Conservation (phyloP, 2,113 vertebrate species). For the Falcunculus frontatus region DNA sequence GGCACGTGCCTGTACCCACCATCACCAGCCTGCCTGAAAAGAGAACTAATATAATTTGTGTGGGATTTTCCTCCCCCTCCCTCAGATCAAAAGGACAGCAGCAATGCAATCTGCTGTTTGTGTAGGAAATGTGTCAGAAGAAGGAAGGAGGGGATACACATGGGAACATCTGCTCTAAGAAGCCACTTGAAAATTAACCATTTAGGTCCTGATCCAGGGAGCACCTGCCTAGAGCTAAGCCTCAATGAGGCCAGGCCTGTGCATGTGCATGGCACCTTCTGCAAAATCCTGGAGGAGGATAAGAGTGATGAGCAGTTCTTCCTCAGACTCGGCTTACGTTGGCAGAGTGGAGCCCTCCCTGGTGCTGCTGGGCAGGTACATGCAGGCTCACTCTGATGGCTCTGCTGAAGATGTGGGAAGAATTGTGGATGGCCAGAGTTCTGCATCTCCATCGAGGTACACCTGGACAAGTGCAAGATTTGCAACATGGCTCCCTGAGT, state of each 20-base stretch:
- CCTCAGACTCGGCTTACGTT: fast-evolving
- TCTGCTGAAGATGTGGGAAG: background rate
- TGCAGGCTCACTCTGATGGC: background rate
- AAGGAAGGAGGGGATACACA: constrained; percentile 62
- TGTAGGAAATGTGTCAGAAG: constrained; percentile 68
- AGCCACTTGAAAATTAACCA: constrained; percentile 59
- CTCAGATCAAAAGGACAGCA: constrained; percentile 63
- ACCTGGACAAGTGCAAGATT: background rate
- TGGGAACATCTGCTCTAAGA: constrained; percentile 62
- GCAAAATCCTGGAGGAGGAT: background rate
- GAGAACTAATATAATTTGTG: constrained; percentile 49
- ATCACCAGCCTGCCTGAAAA: constrained; percentile 1
- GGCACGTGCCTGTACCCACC: background rate
- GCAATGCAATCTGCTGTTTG: constrained; percentile 67
- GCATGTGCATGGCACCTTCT: background rate
- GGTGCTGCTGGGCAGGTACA: background rate
- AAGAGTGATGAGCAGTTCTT: background rate
- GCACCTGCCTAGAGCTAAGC: background rate
- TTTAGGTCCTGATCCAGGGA: background rate
- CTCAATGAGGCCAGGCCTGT: background rate
- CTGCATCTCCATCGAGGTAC: background rate
- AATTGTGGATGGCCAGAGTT: background rate
- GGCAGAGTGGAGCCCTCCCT: background rate
- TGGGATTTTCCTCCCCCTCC: constrained; percentile 62
- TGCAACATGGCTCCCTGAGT: background rate